phyloP scores from a whole-genome alignment of 2,113 vertebrate genomes.

The Crypturellus undulatus region DNA sequence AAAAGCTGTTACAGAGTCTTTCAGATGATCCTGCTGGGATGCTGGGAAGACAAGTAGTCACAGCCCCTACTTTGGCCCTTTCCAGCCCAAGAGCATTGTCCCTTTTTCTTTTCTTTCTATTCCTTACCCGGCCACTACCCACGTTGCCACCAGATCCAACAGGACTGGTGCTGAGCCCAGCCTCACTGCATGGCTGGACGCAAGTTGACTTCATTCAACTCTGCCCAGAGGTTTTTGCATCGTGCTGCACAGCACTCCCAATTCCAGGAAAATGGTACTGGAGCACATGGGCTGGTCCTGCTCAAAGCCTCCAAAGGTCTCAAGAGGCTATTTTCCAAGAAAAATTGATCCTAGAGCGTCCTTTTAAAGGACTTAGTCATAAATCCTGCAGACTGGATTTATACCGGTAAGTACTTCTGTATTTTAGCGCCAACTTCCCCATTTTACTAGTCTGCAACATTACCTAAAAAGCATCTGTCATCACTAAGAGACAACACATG shows the following conservation, averaged over 20 bases:
- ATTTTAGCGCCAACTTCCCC: neutral
- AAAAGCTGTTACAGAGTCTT: neutral
- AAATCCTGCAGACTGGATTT: neutral
- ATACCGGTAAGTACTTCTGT: neutral
- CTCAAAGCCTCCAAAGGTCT: neutral
- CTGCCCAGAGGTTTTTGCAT: neutral
- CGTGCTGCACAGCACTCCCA: neutral
- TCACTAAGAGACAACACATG: neutral
- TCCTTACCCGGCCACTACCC: neutral
- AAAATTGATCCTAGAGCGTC: fast-evolving
- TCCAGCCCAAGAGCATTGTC: neutral
- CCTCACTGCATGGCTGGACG: neutral
- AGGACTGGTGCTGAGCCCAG: neutral
- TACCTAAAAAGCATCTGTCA: neutral
- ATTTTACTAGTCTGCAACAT: fast-evolving
- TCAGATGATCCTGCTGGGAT: neutral
- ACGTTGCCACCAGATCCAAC: neutral
- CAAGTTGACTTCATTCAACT: neutral
- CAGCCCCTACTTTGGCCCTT: neutral
- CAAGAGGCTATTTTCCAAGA: neutral
- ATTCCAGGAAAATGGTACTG: neutral
- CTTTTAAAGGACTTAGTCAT: neutral
- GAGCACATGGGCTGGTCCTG: neutral
- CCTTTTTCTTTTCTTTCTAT: neutral
- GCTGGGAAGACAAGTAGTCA: neutral